Base-by-base conservation (phyloP, 2,797 vertebrate genomes). In the Gymnocypris eckloni region DNA sequence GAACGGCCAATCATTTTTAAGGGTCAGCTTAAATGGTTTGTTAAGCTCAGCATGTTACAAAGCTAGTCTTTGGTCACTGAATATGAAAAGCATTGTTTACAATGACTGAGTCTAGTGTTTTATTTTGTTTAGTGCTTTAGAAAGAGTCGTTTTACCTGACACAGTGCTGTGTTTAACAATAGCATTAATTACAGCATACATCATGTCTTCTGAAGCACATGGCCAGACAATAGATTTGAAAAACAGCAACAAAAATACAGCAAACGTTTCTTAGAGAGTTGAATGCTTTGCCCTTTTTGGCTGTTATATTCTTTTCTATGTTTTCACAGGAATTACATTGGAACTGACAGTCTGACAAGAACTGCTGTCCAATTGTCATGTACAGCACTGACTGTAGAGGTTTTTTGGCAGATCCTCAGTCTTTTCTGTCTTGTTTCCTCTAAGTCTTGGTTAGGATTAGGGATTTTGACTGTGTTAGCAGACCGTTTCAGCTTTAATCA, bases 281-380 rank as follows among this genome's bases (percentile, higher is more conserved):
- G 39, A 22, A 48, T 41, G 56, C 7, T 5, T 69, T 72, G 48
- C 25, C 43, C 12, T 50, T 66, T 61, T 83, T 37, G n/a, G 48
- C 59, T 25, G 28, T 22, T 67, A 76, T 41, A 64, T 75, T 50
- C 12, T 10, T 45, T 50, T 75, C 54, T 50, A 25, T 64, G 64
- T 77, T 78, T 84, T 20, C 16, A 56, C 61, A 43, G 48, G 48
- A 69, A 33, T 69, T 52, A 43, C 33, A 77, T 67, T 76, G 72
- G 48, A 78, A 25, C 48, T 84, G 82, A 84, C 73, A 84, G 33
- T 69, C 37, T 77, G 82, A 77, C 73, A 70, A 76, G 64, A n/a
- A 56, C 45, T 41, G 73, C 61, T 84, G 73, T 84, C 82, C 82
- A 84, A 25, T 50, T 84, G 82, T 67, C 72, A 41, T 84, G 72